These are phyloP conservation scores for Mythimna lalbum DNA, from an alignment of 2,888 invertebrate genomes.

Conservation along the genomic window DNA sequence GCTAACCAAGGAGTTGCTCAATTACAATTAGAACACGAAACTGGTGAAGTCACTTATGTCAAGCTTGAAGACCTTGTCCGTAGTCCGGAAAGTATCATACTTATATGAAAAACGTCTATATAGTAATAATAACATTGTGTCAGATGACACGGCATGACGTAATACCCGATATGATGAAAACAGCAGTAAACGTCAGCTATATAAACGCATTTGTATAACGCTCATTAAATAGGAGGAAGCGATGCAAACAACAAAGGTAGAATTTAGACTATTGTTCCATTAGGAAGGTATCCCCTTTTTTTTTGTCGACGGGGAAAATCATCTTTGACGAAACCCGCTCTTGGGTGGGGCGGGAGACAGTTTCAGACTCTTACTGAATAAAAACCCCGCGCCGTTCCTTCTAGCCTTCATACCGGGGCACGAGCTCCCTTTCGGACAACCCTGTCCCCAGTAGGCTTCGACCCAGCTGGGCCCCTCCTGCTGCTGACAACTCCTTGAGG, in stretches of 20 bases:
- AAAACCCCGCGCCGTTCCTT: no score
- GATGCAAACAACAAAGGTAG: background rate
- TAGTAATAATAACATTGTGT: slow-evolving; percentile 6
- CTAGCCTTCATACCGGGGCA: no score
- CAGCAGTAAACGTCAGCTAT: background rate
- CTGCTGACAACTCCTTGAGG: no score
- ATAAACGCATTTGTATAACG: no score
- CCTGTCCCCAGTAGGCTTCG: no score
- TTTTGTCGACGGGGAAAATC: no score
- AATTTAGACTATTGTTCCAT: background rate
- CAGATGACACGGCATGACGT: slow-evolving; percentile 16
- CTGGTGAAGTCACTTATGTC: background rate
- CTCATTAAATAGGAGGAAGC: no score
- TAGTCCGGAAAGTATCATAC: background rate
- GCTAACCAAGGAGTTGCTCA: background rate
- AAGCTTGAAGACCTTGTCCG: background rate
- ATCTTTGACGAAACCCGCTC: no score
- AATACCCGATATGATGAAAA: slow-evolving; percentile 4
- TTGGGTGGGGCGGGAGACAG: no score
- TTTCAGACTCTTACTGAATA: no score
- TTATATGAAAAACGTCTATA: slow-evolving; percentile 1
- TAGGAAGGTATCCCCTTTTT: background rate
- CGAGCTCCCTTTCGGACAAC: no score
- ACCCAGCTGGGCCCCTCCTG: no score
- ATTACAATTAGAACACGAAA: slow-evolving; percentile 3